These are phyloP conservation scores for Hymenochirus boettgeri DNA, from an alignment of 2,113 vertebrate genomes.

Conservation along the genomic window DNA sequence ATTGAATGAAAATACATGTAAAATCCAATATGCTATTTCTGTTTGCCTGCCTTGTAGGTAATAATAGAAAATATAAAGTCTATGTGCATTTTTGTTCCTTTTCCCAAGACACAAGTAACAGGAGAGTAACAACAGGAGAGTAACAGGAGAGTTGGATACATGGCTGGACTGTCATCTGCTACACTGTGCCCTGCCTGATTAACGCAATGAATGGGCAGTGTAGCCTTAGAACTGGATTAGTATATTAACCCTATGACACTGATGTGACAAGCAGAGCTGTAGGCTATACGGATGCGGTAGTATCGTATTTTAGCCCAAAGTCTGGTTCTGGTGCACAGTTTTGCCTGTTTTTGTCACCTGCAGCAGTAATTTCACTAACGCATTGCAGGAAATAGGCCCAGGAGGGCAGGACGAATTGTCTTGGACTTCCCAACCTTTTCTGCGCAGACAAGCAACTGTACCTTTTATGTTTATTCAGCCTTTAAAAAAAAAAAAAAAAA, in stretches of 20 bases:
- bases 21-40: no score
- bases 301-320: not conserved
- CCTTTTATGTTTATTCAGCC: not conserved
- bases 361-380: constrained; percentile 32
- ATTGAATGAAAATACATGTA: no score
- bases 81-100: not conserved
- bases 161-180: no score
- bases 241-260: no score
- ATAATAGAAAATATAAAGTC: constrained; percentile 14
- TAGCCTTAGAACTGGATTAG: no score
- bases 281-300: constrained; percentile 2
- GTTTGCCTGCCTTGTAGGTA: no score
- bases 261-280: no score
- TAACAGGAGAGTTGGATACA: no score
- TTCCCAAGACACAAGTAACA: constrained; percentile 46
- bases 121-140: not conserved
- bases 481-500: not conserved
- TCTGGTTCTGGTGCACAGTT: not conserved
- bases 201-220: no score
- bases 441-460: not conserved
- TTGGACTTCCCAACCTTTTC: not conserved
- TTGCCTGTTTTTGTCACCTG: constrained; percentile 24
- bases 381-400: constrained; percentile 36
- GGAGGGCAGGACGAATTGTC: not conserved
- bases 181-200: no score